Base-by-base conservation (phyloP, 1,140 invertebrate genomes). In the Drosophila seguyi region DNA sequence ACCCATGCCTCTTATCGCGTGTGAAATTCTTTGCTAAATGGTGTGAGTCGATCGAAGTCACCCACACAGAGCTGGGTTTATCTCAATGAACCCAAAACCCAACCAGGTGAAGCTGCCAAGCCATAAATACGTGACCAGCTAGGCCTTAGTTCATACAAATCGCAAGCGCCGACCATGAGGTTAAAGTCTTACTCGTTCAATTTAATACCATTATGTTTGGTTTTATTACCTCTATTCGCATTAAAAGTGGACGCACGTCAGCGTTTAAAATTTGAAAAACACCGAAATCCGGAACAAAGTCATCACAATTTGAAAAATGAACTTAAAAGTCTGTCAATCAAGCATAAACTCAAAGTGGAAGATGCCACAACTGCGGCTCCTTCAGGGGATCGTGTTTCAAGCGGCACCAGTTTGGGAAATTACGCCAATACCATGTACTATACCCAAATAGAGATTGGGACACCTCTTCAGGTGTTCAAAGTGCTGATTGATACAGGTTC, bases 401-500 rank as follows among this genome's bases (percentile, higher is more conserved):
- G 13, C 2, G 34, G 42, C 4, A 36, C 27, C 0, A 53, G 56
- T 5, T 36, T 79, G 34, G 53, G 34, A 6, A 81, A 83, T 31
- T 67, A 69, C 16, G 80, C 75, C 72, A 98, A 99, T 95, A 96
- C 98, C 69, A 98, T 99, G 93, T 99, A 99, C 93, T 99, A 97
- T 94, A 98, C 98, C 16, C 94, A 94, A 1, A 99, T 99, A 72
- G 93, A 94, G 0, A 98, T 99, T 93, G 99, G 99, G 66, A 95
- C 96, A 20, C 99, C 99, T 94, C 93, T 93, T 0, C 98, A 99
- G 93, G 93, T 93, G 0, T 99, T 99, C 93, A 96, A 95, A 79
- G 98, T 99, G 53, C 96, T 99, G 38, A 99, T 99, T 94, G 99
- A 99, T 92, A 98, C 98, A 16, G 99, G 98, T 50, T 99, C 98